Percentiles rank a stretch among this genome's conserved stretches.
Evolutionary conservation across 2,113 vertebrate genomes (phyloP).

Genomic region (Corvus moneduloides): DNA sequence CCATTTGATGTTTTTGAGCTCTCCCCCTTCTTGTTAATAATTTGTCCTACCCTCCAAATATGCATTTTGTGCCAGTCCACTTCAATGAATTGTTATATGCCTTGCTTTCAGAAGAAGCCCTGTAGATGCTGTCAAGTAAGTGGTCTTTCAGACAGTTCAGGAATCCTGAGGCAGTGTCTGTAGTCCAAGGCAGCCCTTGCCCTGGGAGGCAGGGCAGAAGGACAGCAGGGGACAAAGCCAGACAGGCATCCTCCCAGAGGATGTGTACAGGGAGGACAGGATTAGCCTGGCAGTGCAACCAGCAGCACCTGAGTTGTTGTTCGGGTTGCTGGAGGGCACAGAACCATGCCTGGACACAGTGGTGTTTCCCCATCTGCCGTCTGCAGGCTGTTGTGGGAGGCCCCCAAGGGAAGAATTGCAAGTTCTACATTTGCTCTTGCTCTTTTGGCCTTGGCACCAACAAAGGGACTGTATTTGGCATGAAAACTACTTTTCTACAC

Average conservation of each 20-base stretch:
- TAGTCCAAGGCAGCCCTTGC: not conserved
- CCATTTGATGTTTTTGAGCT: not conserved
- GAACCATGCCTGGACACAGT: rapidly evolving
- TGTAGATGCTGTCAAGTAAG: not conserved
- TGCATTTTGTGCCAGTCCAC: not conserved
- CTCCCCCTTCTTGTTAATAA: not conserved
- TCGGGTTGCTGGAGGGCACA: not conserved
- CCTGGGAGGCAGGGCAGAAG: not conserved
- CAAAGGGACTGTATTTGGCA: not conserved
- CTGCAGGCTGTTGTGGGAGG: not conserved
- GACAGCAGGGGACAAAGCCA: not conserved
- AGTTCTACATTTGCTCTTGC: not conserved
- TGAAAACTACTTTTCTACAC: not conserved
- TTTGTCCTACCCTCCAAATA: not conserved
- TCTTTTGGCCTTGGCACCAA: conserved; percentile 7
- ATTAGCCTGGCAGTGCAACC: not conserved
- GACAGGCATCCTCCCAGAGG: rapidly evolving
- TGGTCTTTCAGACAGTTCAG: not conserved
- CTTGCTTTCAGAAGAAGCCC: not conserved
- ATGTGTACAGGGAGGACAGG: not conserved
- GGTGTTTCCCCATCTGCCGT: not conserved
- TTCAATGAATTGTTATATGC: not conserved
- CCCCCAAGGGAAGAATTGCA: not conserved
- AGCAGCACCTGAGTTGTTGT: not conserved
- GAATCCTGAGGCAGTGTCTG: not conserved